These are phyloP conservation scores for Otus scops DNA, from an alignment of 2,797 vertebrate genomes.

Conservation along the genomic window DNA sequence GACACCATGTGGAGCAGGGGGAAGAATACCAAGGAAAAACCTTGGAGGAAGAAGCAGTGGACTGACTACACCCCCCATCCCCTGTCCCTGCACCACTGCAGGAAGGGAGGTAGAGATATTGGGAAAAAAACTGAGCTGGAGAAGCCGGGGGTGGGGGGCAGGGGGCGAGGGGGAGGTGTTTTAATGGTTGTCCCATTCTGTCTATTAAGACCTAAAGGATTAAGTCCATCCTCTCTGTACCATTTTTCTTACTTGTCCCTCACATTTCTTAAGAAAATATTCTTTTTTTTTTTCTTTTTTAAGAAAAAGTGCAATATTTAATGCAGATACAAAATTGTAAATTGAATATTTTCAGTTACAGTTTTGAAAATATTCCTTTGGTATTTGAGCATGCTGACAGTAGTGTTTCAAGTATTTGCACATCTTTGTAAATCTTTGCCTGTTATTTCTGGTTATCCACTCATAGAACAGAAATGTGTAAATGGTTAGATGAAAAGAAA, in stretches of 20 bases:
- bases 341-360: neutral
- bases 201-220: neutral
- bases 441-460: neutral
- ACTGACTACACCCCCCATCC: too few relatives aligned
- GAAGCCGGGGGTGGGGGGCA: too few relatives aligned
- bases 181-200: too few relatives aligned
- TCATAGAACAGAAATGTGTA: neutral
- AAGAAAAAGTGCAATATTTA: neutral
- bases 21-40: too few relatives aligned
- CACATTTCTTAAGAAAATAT: neutral
- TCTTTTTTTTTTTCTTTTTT: neutral
- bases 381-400: neutral
- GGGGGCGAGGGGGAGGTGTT: too few relatives aligned
- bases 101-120: too few relatives aligned
- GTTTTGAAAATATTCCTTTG: neutral
- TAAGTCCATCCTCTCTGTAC: neutral
- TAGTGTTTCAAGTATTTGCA: neutral
- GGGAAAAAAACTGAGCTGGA: too few relatives aligned
- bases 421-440: neutral
- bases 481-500: neutral
- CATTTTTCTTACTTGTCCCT: fast-evolving
- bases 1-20: too few relatives aligned
- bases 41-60: too few relatives aligned
- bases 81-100: too few relatives aligned
- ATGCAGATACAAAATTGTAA: neutral